phyloP scores from a whole-genome alignment of 2,113 vertebrate species.

The Sminthopsis crassicaudata region DNA sequence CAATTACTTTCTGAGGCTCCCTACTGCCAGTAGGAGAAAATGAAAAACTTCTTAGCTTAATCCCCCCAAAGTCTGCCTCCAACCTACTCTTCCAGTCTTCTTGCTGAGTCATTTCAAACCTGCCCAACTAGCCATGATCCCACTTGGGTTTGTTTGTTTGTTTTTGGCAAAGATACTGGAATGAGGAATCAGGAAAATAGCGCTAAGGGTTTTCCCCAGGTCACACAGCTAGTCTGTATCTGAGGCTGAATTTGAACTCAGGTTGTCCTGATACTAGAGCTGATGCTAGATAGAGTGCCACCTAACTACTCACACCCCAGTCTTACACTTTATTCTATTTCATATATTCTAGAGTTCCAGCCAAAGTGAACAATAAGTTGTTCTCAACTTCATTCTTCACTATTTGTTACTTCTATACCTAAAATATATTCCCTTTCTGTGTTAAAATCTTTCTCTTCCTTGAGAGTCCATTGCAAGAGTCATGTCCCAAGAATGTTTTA shows the following conservation, averaged over 20 bases:
- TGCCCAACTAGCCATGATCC: background rate
- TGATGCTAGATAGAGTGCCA: background rate
- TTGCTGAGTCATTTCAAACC: background rate
- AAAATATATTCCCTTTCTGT: background rate
- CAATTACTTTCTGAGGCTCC: background rate
- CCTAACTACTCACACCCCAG: background rate
- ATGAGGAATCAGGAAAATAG: background rate
- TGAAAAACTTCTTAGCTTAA: background rate
- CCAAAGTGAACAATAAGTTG: background rate
- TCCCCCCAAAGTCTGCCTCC: background rate
- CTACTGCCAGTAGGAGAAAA: background rate
- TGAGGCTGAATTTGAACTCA: background rate
- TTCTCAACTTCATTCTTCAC: background rate
- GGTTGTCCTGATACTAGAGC: background rate
- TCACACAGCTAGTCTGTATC: background rate
- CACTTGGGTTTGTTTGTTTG: background rate
- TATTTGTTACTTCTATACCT: background rate
- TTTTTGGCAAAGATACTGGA: background rate
- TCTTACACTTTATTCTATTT: background rate
- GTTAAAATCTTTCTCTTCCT: background rate
- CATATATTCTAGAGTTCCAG: background rate
- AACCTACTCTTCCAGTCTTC: background rate
- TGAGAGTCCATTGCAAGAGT: background rate
- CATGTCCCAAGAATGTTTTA: slow-evolving; percentile 34
- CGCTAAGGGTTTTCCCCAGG: too few relatives aligned